Evolutionary conservation across 2,113 vertebrate genomes (phyloP).

Genomic region (Mugil cephalus): DNA sequence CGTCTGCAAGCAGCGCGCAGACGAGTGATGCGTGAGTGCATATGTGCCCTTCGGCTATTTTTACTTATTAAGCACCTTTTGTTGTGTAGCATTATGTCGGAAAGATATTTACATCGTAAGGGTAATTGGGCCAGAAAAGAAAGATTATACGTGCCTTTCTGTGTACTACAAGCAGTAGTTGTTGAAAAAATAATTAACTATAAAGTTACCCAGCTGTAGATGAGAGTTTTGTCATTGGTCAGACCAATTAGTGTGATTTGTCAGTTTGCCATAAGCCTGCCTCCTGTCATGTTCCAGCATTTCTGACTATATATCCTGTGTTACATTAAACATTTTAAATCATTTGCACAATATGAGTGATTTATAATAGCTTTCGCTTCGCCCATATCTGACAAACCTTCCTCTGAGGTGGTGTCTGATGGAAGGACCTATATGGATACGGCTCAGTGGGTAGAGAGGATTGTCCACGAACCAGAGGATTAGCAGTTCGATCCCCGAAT

Average conservation of each 20-base stretch:
- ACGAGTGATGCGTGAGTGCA: slow-evolving; percentile 49
- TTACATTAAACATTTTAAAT: too few relatives aligned
- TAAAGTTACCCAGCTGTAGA: not conserved
- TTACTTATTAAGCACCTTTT: slow-evolving; percentile 39
- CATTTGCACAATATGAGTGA: too few relatives aligned
- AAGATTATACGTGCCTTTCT: not conserved
- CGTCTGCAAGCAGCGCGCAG: slow-evolving; percentile 27
- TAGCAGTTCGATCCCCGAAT: too few relatives aligned
- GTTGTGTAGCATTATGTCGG: slow-evolving; percentile 7
- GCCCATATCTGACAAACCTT: too few relatives aligned
- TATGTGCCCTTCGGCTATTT: slow-evolving; percentile 27
- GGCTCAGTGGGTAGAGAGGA: too few relatives aligned
- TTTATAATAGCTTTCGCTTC: too few relatives aligned
- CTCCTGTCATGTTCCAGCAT: too few relatives aligned
- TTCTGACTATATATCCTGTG: too few relatives aligned
- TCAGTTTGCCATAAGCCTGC: not conserved
- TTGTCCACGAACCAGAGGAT: too few relatives aligned
- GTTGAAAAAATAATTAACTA: not conserved
- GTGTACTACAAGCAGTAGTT: not conserved
- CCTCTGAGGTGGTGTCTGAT: too few relatives aligned
- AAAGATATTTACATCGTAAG: not conserved
- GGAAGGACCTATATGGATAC: too few relatives aligned
- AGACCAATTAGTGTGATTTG: slow-evolving; percentile 4
- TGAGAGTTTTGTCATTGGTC: too few relatives aligned
- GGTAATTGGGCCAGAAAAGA: not conserved